phyloP scores from a whole-genome alignment of 2,888 invertebrate species.

The Nomada ferruginata region DNA sequence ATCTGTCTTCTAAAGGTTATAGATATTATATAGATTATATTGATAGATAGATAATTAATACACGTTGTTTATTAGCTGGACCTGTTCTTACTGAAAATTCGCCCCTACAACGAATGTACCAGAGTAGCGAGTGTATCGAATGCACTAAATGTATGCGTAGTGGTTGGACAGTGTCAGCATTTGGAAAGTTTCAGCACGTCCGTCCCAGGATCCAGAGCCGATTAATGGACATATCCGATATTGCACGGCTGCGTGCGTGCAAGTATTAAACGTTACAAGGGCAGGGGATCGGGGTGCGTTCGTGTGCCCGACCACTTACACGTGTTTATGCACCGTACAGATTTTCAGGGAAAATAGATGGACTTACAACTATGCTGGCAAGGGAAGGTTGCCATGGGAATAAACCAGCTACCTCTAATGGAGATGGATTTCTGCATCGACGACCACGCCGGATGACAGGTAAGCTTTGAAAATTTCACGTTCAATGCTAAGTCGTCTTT shows the following conservation, averaged over 20 bases:
- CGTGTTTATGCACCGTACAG: slow-evolving; percentile 54
- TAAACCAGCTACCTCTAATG: slow-evolving; percentile 77
- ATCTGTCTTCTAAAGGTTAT: too few species aligned
- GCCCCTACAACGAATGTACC: neutral
- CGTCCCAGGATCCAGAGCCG: slow-evolving; percentile 59
- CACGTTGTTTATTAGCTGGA: neutral
- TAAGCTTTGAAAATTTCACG: slow-evolving; percentile 60
- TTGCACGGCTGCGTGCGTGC: slow-evolving; percentile 64
- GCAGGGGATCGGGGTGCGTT: slow-evolving; percentile 27
- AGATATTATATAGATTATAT: neutral
- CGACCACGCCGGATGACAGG: slow-evolving; percentile 58
- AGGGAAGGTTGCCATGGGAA: slow-evolving; percentile 77
- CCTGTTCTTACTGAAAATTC: neutral
- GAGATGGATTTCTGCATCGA: slow-evolving; percentile 73
- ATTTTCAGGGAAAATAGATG: slow-evolving; percentile 63
- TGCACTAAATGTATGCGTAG: slow-evolving; percentile 8
- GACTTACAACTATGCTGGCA: slow-evolving; percentile 54
- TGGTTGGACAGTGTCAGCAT: slow-evolving; percentile 36
- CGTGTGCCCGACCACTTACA: slow-evolving; percentile 42
- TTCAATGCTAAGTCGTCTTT: slow-evolving; percentile 26
- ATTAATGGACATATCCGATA: slow-evolving; percentile 68
- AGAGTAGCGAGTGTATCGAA: neutral
- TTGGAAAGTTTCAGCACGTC: slow-evolving; percentile 60
- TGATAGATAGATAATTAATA: slow-evolving; percentile 2
- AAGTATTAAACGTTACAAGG: slow-evolving; percentile 67